Evolutionary conservation across 2,888 invertebrate species (phyloP), one percentile per base, ranked within the genome.

Genomic region (Clanis bilineata): DNA sequence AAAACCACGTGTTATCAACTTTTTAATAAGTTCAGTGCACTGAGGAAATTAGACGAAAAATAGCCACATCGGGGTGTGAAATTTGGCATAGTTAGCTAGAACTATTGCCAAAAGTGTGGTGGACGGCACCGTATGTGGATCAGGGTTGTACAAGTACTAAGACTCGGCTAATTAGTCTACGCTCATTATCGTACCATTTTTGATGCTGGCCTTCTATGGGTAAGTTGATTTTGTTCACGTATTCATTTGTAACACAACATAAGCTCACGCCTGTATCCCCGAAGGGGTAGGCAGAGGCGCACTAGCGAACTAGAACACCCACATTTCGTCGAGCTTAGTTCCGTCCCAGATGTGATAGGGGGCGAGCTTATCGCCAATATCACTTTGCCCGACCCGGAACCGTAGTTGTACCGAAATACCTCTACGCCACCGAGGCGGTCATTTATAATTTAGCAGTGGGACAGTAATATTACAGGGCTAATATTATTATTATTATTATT

Each of bases 1-100:
- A 62, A 60, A 72, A 70, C 69, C 76, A 76, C 75, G 73, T 78
- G 76, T 62, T 65, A 65, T 65, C 65, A 65, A 64, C 59, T 71
- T 66, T 36, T 68, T 72, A 71, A 73, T 76, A 62, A 67, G 83
- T 76, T 82, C 79, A 79, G 60, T 77, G 82, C 62, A 71, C 77
- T 68, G 56, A 61, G 56, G 45, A 58, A 65, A 61, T 64, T 66
- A 62, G 61, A 58, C 59, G 56, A 67, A 71, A 73, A 73, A 67
- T 64, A 63, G 32, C 32, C 51, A 51, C 32, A 28, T 32, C 18
- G 32, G 78, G 74, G 80, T 80, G 82, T 71, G 72, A 81, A 73
- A 73, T 73, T 83, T 85, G 85, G 85, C 85, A 79, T 72, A 66
- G 64, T 60, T 38, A 41, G 64, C 56, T 58, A 63, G 68, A 68